Conservation (phyloP, 1,140 invertebrate genomes). For the Nixonia krombeini region DNA sequence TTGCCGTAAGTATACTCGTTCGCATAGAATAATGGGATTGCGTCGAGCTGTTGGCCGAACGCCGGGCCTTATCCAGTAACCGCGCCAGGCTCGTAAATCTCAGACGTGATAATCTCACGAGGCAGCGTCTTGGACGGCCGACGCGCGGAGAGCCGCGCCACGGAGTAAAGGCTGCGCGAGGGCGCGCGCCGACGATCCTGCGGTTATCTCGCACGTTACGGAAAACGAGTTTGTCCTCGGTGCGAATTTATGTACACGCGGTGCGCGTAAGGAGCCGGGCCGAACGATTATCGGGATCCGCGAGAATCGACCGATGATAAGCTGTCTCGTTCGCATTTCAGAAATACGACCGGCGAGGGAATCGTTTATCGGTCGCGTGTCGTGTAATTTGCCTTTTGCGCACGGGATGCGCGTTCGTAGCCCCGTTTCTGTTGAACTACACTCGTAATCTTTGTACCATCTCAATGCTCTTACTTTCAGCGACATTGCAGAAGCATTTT, state of each 20-base stretch:
- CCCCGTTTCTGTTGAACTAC: no score
- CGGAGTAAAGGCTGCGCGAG: constrained; percentile 15
- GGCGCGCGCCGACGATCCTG: constrained; percentile 19
- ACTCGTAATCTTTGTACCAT: no score
- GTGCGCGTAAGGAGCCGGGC: constrained; percentile 2
- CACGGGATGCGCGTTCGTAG: no score
- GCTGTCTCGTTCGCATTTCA: background rate
- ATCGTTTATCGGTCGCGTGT: no score
- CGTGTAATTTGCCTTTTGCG: no score
- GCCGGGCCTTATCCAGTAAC: constrained; percentile 25
- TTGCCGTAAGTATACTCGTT: constrained; percentile 30
- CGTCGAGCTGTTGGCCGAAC: constrained; percentile 27
- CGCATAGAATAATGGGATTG: constrained; percentile 43
- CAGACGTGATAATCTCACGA: constrained; percentile 49
- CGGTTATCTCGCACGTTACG: constrained; percentile 19
- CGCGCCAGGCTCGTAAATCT: constrained; percentile 46
- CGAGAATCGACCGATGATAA: constrained; percentile 6
- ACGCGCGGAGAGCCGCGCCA: background rate
- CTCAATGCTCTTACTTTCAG: no score
- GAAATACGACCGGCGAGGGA: no score
- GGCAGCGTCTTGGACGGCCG: constrained; percentile 24
- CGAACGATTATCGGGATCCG: constrained; percentile 5
- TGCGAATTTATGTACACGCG: constrained; percentile 30
- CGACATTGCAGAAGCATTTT: no score
- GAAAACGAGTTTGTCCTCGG: constrained; percentile 26